Evolutionary conservation across 2,113 vertebrate species (phyloP).

Genomic region (Amphiprion ocellaris): DNA sequence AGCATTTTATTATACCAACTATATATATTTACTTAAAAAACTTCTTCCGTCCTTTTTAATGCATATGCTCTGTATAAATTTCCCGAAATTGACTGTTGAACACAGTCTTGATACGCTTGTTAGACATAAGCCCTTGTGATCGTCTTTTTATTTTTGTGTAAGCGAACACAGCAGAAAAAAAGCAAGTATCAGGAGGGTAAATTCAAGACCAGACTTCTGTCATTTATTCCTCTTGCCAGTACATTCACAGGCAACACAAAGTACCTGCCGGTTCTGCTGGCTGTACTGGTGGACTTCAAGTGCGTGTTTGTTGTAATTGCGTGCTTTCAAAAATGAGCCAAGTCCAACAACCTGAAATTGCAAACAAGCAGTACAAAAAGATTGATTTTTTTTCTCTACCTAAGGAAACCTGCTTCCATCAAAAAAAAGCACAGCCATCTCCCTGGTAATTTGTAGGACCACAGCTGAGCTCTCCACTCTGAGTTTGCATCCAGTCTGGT

Average conservation of each 20-base stretch:
- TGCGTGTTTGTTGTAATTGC: conserved; percentile 25
- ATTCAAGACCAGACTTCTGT: conserved; percentile 7
- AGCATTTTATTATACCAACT: neutral
- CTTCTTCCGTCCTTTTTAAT: too few species aligned
- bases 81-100: too few species aligned
- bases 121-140: too few species aligned
- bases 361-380: conserved; percentile 40
- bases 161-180: neutral
- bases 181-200: neutral
- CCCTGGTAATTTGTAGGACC: conserved; percentile 26
- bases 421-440: conserved; percentile 29
- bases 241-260: conserved; percentile 32
- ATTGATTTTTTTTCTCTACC: conserved; percentile 16
- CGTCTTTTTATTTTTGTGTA: conserved; percentile 6
- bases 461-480: neutral
- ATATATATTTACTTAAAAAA: neutral
- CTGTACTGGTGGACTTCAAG: conserved; percentile 20
- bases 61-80: too few species aligned
- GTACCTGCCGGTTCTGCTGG: conserved; percentile 23
- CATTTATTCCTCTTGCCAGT: conserved; percentile 20
- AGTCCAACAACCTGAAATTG: conserved; percentile 38
- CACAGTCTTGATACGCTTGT: too few species aligned
- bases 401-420: conserved; percentile 29
- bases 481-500: conserved; percentile 8
- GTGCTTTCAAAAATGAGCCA: conserved; percentile 36